Evolutionary conservation across 2,888 invertebrate genomes (phyloP), one percentile per base, ranked within the genome.

Genomic region (Chrysolina americana): DNA sequence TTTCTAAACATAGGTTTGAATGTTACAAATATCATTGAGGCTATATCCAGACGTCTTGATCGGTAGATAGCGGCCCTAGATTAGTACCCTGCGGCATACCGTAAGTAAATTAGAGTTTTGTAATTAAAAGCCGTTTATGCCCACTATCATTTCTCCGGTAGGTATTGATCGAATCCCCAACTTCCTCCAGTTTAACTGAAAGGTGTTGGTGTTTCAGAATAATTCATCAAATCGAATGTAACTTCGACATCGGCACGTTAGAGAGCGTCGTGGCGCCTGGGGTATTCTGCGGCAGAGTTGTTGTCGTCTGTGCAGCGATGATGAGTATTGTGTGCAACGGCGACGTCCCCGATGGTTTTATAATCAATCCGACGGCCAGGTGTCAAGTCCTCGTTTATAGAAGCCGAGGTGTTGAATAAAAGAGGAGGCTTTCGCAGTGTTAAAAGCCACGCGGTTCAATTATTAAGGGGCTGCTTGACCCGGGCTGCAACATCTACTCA

Each of bases 391-490:
- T 85, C 87, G 87, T 87, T 87, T 87, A 86, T 86, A 85, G 87
- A 86, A 87, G 86, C 87, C 85, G 83, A 86, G 86, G 85, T 87
- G 80, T 81, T 88, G 88, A 87, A 88, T 88, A 88, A 88, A 88
- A 88, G 88, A 88, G 85, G 83, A 87, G 87, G 82, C 86, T 85
- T 84, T 85, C 85, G 86, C 87, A 84, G 88, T 87, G 88, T 88
- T 88, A 88, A 88, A 88, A 88, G 88, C 88, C 87, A 87, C 87
- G 86, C 86, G 85, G 85, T 82, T 88, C 87, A 87, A 88, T 88
- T 87, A 88, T 88, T 88, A 87, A 88, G 83, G 84, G 81, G 82
- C 87, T 86, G 87, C 87, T 87, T 87, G 87, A 87, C 87, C 87
- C 86, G 86, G 81, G 83, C 84, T 83, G 85, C 84, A 85, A 84